Conservation (phyloP, 2,797 vertebrate species). For the Toxotes lorentzi region DNA sequence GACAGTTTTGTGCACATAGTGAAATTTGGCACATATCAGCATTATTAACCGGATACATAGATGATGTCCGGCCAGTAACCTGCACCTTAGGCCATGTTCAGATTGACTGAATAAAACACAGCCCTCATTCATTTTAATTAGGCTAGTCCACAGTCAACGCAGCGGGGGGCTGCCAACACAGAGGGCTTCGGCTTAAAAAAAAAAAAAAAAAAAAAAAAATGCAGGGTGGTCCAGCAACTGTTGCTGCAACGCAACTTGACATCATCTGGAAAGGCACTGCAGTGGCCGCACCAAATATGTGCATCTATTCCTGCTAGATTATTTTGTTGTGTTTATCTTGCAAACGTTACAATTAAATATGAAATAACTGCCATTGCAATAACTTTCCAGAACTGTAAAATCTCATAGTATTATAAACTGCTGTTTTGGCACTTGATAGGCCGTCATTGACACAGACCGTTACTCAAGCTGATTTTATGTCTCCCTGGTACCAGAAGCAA, state of each 20-base stretch:
- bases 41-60: not conserved
- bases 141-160: slow-evolving; percentile 9
- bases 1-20: not conserved
- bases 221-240: slow-evolving; percentile 14
- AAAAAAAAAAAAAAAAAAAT: not conserved
- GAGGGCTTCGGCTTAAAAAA: not conserved
- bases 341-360: not conserved
- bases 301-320: not conserved
- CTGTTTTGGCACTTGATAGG: not conserved
- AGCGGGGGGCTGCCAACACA: slow-evolving; percentile 21
- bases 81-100: not conserved
- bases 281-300: not conserved
- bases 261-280: not conserved
- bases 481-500: not conserved
- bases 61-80: slow-evolving; percentile 12
- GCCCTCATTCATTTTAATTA: slow-evolving; percentile 51
- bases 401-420: not conserved
- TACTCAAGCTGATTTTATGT: not conserved
- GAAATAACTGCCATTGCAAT: not conserved
- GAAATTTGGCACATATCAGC: slow-evolving; percentile 7
- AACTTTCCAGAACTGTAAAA: not conserved
- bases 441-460: not conserved
- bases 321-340: not conserved
- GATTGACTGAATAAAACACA: not conserved
- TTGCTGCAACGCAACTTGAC: not conserved